phyloP scores from a whole-genome alignment of 1,140 invertebrate genomes.

The Paralvinella palmiformis region DNA sequence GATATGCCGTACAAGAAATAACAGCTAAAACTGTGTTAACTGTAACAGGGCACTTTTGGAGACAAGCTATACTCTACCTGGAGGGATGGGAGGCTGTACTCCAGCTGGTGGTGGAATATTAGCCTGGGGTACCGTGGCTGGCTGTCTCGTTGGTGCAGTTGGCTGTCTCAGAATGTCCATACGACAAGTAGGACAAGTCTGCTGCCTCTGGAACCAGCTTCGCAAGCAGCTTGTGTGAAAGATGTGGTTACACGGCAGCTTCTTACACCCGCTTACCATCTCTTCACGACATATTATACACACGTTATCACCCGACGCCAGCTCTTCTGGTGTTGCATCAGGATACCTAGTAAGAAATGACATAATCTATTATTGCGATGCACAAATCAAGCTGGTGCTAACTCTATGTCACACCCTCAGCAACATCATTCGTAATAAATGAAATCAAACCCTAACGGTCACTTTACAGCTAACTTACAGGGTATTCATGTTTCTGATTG shows the following conservation, averaged over 20 bases:
- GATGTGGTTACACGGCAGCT: slow-evolving; percentile 98
- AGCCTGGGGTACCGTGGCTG: slow-evolving; percentile 15
- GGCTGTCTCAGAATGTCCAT: slow-evolving; percentile 76
- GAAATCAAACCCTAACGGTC: not conserved
- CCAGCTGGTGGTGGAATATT: not conserved
- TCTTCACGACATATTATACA: slow-evolving; percentile 98
- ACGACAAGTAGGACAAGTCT: slow-evolving; percentile 98
- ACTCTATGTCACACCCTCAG: not conserved
- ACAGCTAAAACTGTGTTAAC: no score
- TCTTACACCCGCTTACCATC: slow-evolving; percentile 74
- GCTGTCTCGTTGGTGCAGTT: slow-evolving; percentile 22
- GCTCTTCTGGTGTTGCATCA: slow-evolving; percentile 88
- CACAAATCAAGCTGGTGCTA: not conserved
- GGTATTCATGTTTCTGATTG: slow-evolving; percentile 97
- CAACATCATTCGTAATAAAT: not conserved
- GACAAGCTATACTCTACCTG: no score
- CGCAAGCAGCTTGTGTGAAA: slow-evolving; percentile 97
- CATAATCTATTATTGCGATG: not conserved
- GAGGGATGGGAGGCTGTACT: not conserved
- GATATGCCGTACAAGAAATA: no score
- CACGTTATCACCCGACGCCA: slow-evolving; percentile 91
- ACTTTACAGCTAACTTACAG: slow-evolving; percentile 55
- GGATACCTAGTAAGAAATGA: slow-evolving; percentile 59
- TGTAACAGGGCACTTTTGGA: no score
- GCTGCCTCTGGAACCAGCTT: slow-evolving; percentile 99